Evolutionary conservation across 1,140 invertebrate genomes (phyloP).

Genomic region (Portunus trituberculatus): DNA sequence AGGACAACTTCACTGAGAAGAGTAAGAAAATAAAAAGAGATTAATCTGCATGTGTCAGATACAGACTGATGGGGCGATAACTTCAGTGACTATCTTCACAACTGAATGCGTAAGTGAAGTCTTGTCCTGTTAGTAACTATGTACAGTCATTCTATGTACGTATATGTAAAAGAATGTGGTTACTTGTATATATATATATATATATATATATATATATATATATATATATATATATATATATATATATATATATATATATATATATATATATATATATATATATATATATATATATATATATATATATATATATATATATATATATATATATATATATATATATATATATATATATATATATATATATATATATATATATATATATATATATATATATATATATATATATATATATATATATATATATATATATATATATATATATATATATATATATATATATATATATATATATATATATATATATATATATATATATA

Average conservation of each 20-base stretch:
- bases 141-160: too few relatives aligned
- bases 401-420: conserved; percentile 55
- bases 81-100: too few relatives aligned
- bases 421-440: conserved; percentile 37
- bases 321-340: background rate
- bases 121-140: too few relatives aligned
- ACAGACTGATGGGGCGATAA: too few relatives aligned
- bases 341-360: conserved; percentile 36
- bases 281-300: conserved; percentile 53
- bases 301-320: background rate
- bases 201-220: conserved; percentile 34
- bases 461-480: background rate
- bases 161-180: too few relatives aligned
- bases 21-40: too few relatives aligned
- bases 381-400: conserved; percentile 55
- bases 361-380: conserved; percentile 38
- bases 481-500: background rate
- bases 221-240: conserved; percentile 38
- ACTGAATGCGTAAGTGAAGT: too few relatives aligned
- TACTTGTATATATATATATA: too few relatives aligned
- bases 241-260: conserved; percentile 51
- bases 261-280: conserved; percentile 55
- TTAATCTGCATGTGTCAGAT: too few relatives aligned
- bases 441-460: background rate
- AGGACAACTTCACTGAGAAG: conserved; percentile 86